Evolutionary conservation across 2,888 invertebrate genomes (phyloP), one percentile per base, ranked within the genome.

Genomic region (Smittia aterrima): DNA sequence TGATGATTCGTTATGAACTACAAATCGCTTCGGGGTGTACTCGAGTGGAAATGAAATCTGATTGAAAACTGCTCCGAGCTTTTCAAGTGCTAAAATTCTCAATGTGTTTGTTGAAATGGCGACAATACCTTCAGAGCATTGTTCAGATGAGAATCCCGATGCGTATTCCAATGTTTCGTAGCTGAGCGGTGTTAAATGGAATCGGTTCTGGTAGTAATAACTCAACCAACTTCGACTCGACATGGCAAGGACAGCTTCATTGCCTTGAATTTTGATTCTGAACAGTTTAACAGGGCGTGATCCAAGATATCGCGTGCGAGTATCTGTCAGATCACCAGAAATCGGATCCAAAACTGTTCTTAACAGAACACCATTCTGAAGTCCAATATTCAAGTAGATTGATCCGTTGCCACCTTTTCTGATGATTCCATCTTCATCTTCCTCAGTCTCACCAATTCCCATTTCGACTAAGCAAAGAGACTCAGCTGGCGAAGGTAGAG

Each of bases 111-210:
- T 95, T 0, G 98, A 96, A 81, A 99, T 99, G 0, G 99, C 99
- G 0, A 99, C 99, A 78, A 99, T 96, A 77, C 99, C 99, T 83
- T 99, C 99, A 0, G 97, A 96, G 85, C 99, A 99, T 83, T 99
- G 99, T 83, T 99, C 98, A 84, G 87, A 87, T 77, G 92, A 92
- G 82, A 99, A 99, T 1, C 98, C 98, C 0, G 98, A 96, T 0
- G 99, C 98, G 83, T 95, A 98, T 81, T 99, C 99, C 75, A 99
- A 84, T 75, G 95, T 92, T 82, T 98, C 98, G 80, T 99, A 99
- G 0, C 97, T 97, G 0, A 98, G 83, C 0, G 98, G 98, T 0
- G 98, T 98, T 66, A 98, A 85, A 82, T 98, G 97, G 79, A 96
- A 96, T 72, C 94, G 87, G 83, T 95, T 98, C 83, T 99, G 99